Evolutionary conservation across 1,140 invertebrate genomes (phyloP), one percentile per base, ranked within the genome.

Genomic region (Bombus waltoni): DNA sequence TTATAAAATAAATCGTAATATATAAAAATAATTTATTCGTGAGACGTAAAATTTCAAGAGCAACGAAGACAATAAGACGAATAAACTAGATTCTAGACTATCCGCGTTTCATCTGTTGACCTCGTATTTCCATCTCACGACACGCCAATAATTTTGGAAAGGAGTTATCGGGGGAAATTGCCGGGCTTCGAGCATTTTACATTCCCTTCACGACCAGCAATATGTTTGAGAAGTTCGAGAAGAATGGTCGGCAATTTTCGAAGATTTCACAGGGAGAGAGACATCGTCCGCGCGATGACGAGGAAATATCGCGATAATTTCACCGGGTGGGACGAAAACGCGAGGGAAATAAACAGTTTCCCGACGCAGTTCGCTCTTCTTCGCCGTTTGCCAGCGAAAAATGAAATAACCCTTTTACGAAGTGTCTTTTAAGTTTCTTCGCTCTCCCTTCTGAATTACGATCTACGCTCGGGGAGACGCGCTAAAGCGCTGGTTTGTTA

Each of bases 241-340:
- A 75, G 72, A 57, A 75, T 83, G 81, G 81, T 44, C 35, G 62
- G 44, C 53, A 83, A 83, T 83, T 76, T 76, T 32, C 62, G 25
- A 42, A 68, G 44, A 75, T 75, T 66, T 57, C 81, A 35, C 40
- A 6, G 28, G 2, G 2, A 35, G 42, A 18, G 10, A 22, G 44
- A 53, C 18, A 18, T 53, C 47, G 18, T 8, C 6, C 22, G 8
- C 42, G 9, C 47, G 65, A 78, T 71, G 82, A 78, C 74, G 65
- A 83, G 74, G 47, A 83, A 83, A 83, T 78, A 83, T 83, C 47
- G n/a, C 47, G 74, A 78, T 71, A 83, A 83, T 83, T 71, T 59
- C 28, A 53, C 10, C 53, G 25, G 32, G 32, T 35, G 18, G 15
- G 11, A 53, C 47, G 47, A 53, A 53, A 53, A 22, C 18, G 32